Percentiles rank a stretch among this genome's conserved stretches.
Evolutionary conservation across 2,888 invertebrate genomes (phyloP).

Genomic region (Ormyrus pomaceus): DNA sequence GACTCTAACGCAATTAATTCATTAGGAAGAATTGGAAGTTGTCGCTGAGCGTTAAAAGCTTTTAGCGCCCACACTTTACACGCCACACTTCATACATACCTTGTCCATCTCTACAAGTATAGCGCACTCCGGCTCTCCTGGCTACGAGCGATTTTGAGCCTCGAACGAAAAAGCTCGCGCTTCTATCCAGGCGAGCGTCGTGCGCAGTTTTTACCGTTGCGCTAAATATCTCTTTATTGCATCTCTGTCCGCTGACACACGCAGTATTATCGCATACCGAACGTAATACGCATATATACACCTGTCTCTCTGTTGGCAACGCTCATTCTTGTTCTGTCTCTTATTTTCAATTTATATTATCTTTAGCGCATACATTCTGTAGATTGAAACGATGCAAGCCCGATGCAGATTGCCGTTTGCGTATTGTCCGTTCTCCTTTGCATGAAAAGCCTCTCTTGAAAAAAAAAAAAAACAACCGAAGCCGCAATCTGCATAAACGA

Average conservation of each 20-base stretch:
- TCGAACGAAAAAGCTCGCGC: too few species aligned
- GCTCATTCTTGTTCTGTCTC: slow-evolving; percentile 16
- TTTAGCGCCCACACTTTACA: slow-evolving; percentile 3
- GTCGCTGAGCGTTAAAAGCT: slow-evolving; percentile 32
- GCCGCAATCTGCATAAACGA: slow-evolving; percentile 38
- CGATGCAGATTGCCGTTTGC: slow-evolving; percentile 50
- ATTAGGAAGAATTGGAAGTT: neutral
- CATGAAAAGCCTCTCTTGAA: too few species aligned
- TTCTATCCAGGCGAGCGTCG: too few species aligned
- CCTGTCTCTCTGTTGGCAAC: slow-evolving; percentile 25
- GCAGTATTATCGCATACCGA: neutral
- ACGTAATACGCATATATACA: neutral
- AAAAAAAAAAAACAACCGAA: neutral
- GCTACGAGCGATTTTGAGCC: too few species aligned
- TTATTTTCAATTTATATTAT: too few species aligned
- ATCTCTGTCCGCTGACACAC: slow-evolving; percentile 9
- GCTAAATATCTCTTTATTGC: neutral
- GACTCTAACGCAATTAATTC: slow-evolving; percentile 18
- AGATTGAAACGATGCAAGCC: too few species aligned
- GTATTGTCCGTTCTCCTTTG: neutral
- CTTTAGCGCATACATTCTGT: too few species aligned
- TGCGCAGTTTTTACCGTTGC: too few species aligned
- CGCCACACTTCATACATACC: too few species aligned
- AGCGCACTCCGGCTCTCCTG: too few species aligned
- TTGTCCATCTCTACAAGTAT: too few species aligned